These are phyloP conservation scores for Chalcis sispes DNA, from an alignment of 2,888 invertebrate species.

Conservation along the genomic window DNA sequence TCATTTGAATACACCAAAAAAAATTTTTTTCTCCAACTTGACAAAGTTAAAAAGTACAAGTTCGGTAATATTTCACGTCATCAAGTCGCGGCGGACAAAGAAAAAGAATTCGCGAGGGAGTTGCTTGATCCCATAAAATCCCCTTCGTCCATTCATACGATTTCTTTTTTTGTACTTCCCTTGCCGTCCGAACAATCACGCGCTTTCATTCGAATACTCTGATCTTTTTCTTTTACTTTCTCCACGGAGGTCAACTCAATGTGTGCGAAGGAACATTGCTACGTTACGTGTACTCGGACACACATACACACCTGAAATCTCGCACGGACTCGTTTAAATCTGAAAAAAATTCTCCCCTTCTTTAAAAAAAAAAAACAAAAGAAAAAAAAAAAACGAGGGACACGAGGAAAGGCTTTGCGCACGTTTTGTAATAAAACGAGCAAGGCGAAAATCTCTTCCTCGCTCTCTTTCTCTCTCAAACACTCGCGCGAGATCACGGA, in stretches of 20 bases:
- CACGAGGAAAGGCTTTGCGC: no score
- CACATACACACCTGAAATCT: no score
- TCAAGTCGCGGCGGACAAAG: neutral
- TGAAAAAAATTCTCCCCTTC: no score
- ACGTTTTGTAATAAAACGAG: conserved; percentile 16
- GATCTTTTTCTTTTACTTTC: no score
- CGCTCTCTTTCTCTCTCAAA: neutral
- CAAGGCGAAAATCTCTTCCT: neutral
- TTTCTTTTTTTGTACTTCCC: conserved; percentile 1
- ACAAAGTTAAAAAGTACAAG: neutral
- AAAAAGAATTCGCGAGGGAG: neutral
- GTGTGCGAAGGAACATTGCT: conserved; percentile 29
- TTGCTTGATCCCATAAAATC: conserved; percentile 29
- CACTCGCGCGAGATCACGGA: conserved; percentile 2
- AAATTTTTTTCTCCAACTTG: no score
- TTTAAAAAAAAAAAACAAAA: no score
- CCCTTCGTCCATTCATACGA: conserved; percentile 26
- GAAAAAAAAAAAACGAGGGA: neutral
- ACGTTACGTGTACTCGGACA: neutral
- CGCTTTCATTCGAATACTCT: conserved; percentile 43
- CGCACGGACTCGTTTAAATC: conserved; percentile 24
- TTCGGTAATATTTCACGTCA: neutral
- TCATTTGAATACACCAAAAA: no score
- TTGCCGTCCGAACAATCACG: conserved; percentile 29
- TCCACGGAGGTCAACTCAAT: conserved; percentile 19